Evolutionary conservation across 2,888 invertebrate genomes (phyloP).

Genomic region (Cephus pulcher): DNA sequence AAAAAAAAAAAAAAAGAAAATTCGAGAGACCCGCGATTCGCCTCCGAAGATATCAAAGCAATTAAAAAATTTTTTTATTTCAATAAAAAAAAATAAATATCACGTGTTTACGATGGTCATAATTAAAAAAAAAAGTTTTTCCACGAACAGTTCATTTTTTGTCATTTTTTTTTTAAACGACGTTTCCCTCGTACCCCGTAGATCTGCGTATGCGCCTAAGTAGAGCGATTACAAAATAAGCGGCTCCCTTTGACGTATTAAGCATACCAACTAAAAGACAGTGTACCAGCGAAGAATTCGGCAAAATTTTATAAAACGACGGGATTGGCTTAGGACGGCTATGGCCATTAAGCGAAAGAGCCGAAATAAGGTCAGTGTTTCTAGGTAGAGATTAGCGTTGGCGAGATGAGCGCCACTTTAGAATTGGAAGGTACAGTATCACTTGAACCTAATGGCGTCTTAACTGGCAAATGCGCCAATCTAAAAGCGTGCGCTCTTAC

Average conservation of each 20-base stretch:
- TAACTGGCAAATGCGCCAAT: not conserved
- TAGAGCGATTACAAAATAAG: constrained; percentile 58
- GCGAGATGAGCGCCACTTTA: not conserved
- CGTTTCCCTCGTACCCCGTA: not conserved
- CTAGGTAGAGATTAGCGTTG: not conserved
- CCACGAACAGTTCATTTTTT: not conserved
- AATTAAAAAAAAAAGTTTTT: constrained; percentile 35
- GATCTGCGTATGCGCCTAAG: not conserved
- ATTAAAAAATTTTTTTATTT: not conserved
- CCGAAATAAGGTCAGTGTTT: not conserved
- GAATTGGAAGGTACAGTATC: not conserved
- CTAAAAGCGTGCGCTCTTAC: not conserved
- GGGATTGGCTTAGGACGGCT: not conserved
- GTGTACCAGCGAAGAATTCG: constrained; percentile 46
- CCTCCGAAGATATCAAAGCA: too few relatives aligned
- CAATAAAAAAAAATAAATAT: constrained; percentile 19
- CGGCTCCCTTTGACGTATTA: constrained; percentile 64
- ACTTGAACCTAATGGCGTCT: not conserved
- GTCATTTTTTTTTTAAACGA: not conserved
- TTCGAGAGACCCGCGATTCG: too few relatives aligned
- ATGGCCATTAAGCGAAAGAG: not conserved
- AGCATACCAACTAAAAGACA: constrained; percentile 51
- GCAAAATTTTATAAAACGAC: constrained; percentile 8
- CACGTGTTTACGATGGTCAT: constrained; percentile 3
- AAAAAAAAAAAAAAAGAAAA: not conserved